A percentile compares a stretch with the other conserved stretches of the same genome.
Conservation (phyloP, 2,888 invertebrate species). For the Trachelus tabidus region DNA sequence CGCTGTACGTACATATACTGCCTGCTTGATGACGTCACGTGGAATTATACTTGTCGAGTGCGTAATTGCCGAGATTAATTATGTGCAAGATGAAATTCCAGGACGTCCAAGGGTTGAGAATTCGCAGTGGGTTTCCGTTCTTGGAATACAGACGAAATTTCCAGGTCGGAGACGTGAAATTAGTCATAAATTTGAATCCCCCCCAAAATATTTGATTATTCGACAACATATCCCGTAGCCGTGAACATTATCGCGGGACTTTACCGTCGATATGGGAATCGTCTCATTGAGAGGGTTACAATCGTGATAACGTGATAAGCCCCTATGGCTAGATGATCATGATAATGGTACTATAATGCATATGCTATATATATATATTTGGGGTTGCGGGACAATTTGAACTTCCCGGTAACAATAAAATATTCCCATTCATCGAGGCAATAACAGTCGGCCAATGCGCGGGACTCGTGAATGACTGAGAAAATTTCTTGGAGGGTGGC, state of each 20-base stretch:
- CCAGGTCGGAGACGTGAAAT: not conserved
- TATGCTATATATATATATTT: not conserved
- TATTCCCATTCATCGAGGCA: not conserved
- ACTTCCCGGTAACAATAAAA: not conserved
- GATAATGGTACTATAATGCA: not conserved
- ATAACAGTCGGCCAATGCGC: not conserved
- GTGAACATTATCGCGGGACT: not conserved
- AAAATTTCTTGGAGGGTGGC: not conserved
- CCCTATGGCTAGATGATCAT: not conserved
- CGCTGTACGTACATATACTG: slow-evolving; percentile 17
- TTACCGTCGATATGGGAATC: not conserved
- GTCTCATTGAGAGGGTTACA: not conserved
- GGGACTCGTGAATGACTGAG: not conserved
- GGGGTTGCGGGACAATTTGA: not conserved
- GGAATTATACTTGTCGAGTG: slow-evolving; percentile 51
- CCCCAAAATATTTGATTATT: not conserved
- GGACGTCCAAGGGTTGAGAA: slow-evolving; percentile 39
- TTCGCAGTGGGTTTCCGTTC: slow-evolving; percentile 24
- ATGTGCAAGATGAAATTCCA: slow-evolving; percentile 61
- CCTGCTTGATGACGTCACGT: not conserved
- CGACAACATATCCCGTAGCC: not conserved
- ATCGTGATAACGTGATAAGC: not conserved
- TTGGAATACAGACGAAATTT: not conserved
- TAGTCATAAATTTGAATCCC: not conserved
- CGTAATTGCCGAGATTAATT: slow-evolving; percentile 61